Base-by-base conservation (phyloP, 2,113 vertebrate genomes). In the Kryptolebias marmoratus region DNA sequence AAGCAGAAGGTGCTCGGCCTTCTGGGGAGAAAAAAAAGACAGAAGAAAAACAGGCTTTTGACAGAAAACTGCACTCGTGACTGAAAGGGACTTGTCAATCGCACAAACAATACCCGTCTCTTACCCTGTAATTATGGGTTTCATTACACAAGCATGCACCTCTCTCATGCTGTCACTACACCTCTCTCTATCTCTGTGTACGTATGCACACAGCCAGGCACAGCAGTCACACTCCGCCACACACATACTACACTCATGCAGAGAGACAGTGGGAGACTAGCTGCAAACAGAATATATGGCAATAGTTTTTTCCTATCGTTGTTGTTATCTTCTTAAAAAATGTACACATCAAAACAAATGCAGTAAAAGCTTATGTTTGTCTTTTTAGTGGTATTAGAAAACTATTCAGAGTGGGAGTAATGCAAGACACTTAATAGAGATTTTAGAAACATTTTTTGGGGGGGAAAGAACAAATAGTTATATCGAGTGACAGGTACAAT, bases 11-110 rank as follows among this genome's bases (percentile, higher is more conserved):
- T 84, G 77, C 57, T 53, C 8, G 30, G 74, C 75, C 77, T 77
- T 84, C 60, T 56, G 54, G 27, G n/a, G 15, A 12, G 1, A 14
- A 5, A 36, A 53, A 71, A 12, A 14, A 54, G 48, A 67, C 66
- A 66, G 48, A 61, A 48, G 39, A 67, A 89, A 82, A 80, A 81
- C 77, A 84, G 79, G 75, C 60, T 78, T 88, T 84, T 86, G 89
- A 89, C 87, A 87, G 78, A 76, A 83, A 89, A 82, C 77, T 79
- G 77, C 81, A 85, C 80, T 88, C 22, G 4, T 87, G 77, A 85
- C 82, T 90, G 82, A 92, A 93, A 91, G 81, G 83, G 73, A 85
- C 86, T 82, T 89, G 90, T 91, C 90, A 91, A 81, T 91, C 64
- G 58, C 78, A 75, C 74, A 79, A 87, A 93, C 88, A 91, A 91